These are phyloP conservation scores for Pogonomyrmex barbatus DNA, from an alignment of 1,140 invertebrate species.

Conservation along the genomic window DNA sequence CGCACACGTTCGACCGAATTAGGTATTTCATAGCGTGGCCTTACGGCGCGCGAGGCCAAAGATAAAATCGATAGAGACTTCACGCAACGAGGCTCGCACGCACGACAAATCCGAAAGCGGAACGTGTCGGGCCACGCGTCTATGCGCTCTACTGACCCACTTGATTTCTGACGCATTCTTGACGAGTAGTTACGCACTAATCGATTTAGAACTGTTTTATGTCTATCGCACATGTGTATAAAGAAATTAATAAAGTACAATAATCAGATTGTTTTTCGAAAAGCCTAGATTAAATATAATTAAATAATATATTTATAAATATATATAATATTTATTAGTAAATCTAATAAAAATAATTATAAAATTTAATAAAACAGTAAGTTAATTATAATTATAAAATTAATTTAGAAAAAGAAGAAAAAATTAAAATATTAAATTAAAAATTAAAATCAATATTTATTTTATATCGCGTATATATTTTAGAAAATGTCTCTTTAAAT, in stretches of 20 bases:
- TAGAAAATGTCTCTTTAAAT: neutral
- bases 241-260: neutral
- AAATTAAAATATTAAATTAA: neutral
- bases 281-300: slow-evolving; percentile 1
- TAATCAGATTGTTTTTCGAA: neutral
- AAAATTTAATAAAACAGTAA: neutral
- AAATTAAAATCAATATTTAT: neutral
- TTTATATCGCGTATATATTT: neutral
- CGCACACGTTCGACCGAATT: slow-evolving; percentile 66
- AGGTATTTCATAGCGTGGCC: slow-evolving; percentile 39
- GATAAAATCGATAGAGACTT: slow-evolving; percentile 65
- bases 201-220: slow-evolving; percentile 9
- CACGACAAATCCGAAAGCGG: slow-evolving; percentile 46
- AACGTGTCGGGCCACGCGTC: slow-evolving; percentile 10
- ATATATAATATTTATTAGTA: neutral
- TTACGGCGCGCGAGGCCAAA: slow-evolving; percentile 55
- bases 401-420: neutral
- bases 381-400: neutral
- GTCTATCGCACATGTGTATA: neutral
- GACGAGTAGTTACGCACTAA: neutral
- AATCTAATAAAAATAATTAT: neutral
- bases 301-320: too few relatives aligned
- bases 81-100: slow-evolving; percentile 21
- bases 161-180: slow-evolving; percentile 4
- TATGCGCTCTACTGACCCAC: slow-evolving; percentile 55